phyloP scores from a whole-genome alignment of 1,140 invertebrate species.

The Lepidurus packardi region DNA sequence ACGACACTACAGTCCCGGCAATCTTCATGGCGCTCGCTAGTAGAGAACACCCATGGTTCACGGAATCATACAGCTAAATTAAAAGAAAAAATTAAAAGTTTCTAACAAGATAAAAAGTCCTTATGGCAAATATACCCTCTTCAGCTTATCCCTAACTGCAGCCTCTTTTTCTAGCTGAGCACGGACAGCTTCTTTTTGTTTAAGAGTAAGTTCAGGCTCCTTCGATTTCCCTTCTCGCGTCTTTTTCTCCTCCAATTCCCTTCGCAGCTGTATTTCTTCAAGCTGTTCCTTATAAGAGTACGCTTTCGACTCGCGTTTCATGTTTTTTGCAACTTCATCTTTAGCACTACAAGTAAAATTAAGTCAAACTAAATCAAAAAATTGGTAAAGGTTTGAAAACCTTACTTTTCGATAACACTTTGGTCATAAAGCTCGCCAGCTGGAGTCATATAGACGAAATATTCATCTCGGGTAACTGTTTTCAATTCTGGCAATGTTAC shows the following conservation, averaged over 20 bases:
- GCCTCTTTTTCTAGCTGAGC: slow-evolving; percentile 80
- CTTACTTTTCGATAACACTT: slow-evolving; percentile 72
- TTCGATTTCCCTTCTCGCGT: slow-evolving; percentile 61
- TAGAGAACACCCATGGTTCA: slow-evolving; percentile 58
- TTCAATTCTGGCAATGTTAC: slow-evolving; percentile 62
- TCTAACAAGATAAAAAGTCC: neutral
- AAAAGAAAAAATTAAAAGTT: slow-evolving; percentile 36
- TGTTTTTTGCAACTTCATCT: slow-evolving; percentile 64
- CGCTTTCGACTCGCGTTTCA: slow-evolving; percentile 92
- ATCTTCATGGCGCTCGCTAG: slow-evolving; percentile 57
- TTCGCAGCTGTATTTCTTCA: slow-evolving; percentile 83
- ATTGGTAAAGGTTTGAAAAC: slow-evolving; percentile 27
- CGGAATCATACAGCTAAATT: slow-evolving; percentile 54
- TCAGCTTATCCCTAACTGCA: slow-evolving; percentile 61
- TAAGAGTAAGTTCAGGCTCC: slow-evolving; percentile 68
- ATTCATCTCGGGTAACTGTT: slow-evolving; percentile 76
- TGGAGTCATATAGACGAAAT: slow-evolving; percentile 79
- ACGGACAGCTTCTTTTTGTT: slow-evolving; percentile 88
- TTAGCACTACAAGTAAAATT: slow-evolving; percentile 49
- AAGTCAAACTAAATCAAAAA: slow-evolving; percentile 47
- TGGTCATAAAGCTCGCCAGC: slow-evolving; percentile 89
- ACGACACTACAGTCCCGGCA: slow-evolving; percentile 55
- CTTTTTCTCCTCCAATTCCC: slow-evolving; percentile 85
- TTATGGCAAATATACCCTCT: slow-evolving; percentile 46
- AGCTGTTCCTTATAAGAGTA: slow-evolving; percentile 96